A percentile compares a stretch with the other conserved stretches of the same genome.
These are phyloP conservation scores for Yponomeuta plumbellus DNA, from an alignment of 2,888 invertebrate species.

Conservation along the genomic window DNA sequence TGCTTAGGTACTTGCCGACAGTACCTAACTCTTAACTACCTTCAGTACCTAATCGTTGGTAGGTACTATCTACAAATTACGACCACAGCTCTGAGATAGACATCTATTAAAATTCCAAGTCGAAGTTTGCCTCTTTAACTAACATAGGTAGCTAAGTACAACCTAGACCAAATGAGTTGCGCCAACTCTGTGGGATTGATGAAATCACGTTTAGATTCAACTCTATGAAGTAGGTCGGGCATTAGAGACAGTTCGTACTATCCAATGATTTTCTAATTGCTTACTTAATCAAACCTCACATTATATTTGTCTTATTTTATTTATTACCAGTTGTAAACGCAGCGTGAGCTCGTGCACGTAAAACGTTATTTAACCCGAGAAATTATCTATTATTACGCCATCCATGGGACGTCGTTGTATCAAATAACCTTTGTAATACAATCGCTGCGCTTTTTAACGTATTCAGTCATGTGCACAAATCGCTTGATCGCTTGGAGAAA, in stretches of 20 bases:
- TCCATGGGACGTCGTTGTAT: background rate
- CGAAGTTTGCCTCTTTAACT: background rate
- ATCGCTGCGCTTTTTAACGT: background rate
- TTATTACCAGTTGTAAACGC: background rate
- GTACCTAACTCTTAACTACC: too few relatives aligned
- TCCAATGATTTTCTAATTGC: conserved; percentile 5
- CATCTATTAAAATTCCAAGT: conserved; percentile 11
- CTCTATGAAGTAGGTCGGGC: background rate
- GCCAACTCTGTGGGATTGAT: background rate
- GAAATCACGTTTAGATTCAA: background rate
- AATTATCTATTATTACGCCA: background rate
- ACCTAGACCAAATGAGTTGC: conserved; percentile 6
- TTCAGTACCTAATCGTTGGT: background rate
- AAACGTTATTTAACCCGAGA: background rate
- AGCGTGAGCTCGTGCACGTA: background rate
- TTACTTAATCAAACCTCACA: background rate
- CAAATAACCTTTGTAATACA: background rate
- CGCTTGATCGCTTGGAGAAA: background rate
- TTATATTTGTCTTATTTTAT: background rate
- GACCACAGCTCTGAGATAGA: conserved; percentile 1
- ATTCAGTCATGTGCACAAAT: background rate
- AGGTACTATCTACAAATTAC: conserved; percentile 2
- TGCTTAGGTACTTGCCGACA: background rate
- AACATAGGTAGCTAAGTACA: background rate
- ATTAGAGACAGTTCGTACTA: background rate